Percentiles rank a stretch among this genome's conserved stretches.
phyloP scores from a whole-genome alignment of 2,797 vertebrate genomes.

The Oophaga sylvatica region DNA sequence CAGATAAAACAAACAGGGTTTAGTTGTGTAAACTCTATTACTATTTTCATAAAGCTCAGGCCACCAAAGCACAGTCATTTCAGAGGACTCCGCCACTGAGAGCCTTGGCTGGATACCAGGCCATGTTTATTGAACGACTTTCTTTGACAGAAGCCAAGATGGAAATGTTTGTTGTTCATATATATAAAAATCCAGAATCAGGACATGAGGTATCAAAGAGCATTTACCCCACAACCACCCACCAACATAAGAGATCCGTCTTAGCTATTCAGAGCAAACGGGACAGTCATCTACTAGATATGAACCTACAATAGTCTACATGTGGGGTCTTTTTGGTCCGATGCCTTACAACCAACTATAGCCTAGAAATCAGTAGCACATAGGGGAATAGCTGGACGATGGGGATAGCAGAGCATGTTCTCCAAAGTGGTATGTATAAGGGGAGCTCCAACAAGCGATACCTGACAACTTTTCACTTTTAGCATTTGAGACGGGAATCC shows the following conservation, averaged over 20 bases:
- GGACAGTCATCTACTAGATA: neutral
- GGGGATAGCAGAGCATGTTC: too few relatives aligned
- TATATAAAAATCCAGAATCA: conserved; percentile 22
- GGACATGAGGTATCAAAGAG: neutral
- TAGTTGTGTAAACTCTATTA: conserved; percentile 41
- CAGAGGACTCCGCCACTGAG: neutral
- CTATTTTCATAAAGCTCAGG: conserved; percentile 26
- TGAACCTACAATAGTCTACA: too few relatives aligned
- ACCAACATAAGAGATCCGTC: neutral
- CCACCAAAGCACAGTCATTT: conserved; percentile 1
- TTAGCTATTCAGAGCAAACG: neutral
- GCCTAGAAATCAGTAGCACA: too few relatives aligned
- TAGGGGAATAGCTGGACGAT: too few relatives aligned
- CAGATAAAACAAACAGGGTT: conserved; percentile 43
- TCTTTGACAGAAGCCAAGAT: conserved; percentile 29
- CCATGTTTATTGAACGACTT: conserved; percentile 26
- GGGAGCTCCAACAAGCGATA: too few relatives aligned
- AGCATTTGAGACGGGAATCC: too few relatives aligned
- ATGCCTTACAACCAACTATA: too few relatives aligned
- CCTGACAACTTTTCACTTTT: too few relatives aligned
- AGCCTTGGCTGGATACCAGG: neutral
- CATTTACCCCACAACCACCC: neutral
- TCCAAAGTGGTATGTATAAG: too few relatives aligned
- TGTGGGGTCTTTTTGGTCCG: too few relatives aligned
- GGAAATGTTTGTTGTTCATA: conserved; percentile 26